phyloP scores from a whole-genome alignment of 1,140 invertebrate species.

The Diprion similis region DNA sequence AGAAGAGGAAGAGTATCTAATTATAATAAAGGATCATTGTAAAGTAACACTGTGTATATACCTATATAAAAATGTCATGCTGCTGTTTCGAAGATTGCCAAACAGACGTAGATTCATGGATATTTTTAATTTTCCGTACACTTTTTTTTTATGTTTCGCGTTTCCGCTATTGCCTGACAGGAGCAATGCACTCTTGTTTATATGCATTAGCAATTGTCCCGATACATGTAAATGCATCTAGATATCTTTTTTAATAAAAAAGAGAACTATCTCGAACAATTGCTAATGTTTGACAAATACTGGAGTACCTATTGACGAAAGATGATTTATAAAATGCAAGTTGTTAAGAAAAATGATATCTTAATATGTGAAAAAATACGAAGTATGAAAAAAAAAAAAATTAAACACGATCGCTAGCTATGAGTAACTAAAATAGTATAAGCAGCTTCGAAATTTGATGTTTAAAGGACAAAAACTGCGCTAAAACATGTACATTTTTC shows the following conservation, averaged over 20 bases:
- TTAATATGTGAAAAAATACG: not conserved
- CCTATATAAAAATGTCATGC: not conserved
- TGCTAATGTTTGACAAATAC: not conserved
- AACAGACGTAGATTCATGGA: no score
- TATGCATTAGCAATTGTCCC: no score
- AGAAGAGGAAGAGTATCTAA: not conserved
- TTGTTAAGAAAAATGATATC: not conserved
- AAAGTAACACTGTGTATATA: slow-evolving; percentile 2
- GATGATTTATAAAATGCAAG: not conserved
- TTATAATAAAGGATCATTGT: not conserved
- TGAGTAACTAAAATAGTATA: not conserved
- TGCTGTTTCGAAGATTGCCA: not conserved
- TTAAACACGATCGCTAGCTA: not conserved
- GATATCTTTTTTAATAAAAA: no score
- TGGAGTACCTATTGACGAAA: slow-evolving; percentile 5
- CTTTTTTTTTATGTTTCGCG: no score
- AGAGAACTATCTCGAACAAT: not conserved
- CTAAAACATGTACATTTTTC: not conserved
- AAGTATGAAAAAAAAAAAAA: no score
- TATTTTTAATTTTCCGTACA: no score
- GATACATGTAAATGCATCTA: no score
- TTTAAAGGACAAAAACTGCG: not conserved
- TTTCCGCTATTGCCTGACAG: no score
- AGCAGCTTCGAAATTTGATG: not conserved
- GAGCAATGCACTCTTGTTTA: no score